These are phyloP conservation scores for Rhabdomys pumilio DNA, from an alignment of 2,797 vertebrate genomes.

Conservation along the genomic window DNA sequence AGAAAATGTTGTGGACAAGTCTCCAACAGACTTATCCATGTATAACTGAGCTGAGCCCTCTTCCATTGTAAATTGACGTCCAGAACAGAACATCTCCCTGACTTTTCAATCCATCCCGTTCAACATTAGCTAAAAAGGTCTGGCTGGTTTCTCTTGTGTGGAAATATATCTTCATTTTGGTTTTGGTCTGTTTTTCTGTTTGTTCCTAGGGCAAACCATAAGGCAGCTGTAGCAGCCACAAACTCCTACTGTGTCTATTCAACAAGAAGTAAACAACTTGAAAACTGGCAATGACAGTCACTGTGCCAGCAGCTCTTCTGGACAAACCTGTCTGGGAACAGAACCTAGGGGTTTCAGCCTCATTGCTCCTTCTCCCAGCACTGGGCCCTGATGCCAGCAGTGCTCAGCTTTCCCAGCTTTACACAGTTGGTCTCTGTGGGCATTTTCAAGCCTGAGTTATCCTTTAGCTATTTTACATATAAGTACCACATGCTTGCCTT, in stretches of 20 bases:
- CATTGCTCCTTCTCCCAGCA: background rate
- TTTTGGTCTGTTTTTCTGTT: background rate
- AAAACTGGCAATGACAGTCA: conserved; percentile 12
- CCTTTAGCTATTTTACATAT: background rate
- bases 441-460: background rate
- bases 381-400: background rate
- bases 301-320: conserved; percentile 48
- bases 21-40: background rate
- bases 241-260: background rate
- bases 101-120: background rate
- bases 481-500: background rate
- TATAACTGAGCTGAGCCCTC: background rate
- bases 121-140: no score
- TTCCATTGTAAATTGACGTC: background rate
- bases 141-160: background rate
- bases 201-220: background rate
- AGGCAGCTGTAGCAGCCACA: background rate
- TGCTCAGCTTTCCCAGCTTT: background rate
- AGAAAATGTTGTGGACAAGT: background rate
- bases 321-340: conserved; percentile 73
- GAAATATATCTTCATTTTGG: conserved; percentile 7
- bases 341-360: conserved; percentile 31
- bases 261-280: conserved; percentile 60
- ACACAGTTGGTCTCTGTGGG: background rate
- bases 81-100: background rate